Evolutionary conservation across 30 jellyfish, hydroid and myxozoan genomes (phyloP), one percentile per base, ranked within the genome.

Genomic region (Nemopilema nomurai): DNA sequence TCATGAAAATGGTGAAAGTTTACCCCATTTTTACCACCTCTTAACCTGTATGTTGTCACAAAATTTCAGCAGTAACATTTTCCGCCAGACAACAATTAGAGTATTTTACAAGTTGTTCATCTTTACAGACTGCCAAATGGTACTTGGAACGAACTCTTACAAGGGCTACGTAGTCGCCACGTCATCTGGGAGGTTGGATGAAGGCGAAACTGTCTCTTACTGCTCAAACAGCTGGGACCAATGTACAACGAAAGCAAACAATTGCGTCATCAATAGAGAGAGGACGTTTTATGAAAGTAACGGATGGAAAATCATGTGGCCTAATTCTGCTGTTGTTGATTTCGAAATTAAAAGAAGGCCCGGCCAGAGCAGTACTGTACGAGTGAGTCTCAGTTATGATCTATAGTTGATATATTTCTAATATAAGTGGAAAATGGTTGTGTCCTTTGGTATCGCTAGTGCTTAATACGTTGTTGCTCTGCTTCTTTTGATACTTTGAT

Each of bases 241-340:
- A 50, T 78, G 88, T 63, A 24, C 79, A 1, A 78, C 88, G 62
- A 20, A 8, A 16, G 79, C 29, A 20, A 62, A 28, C 0, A 22
- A 69, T 22, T 81, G 90, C 53, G 73, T 52, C 0, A 49, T 81
- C 31, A 32, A 27, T 18, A 51, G 83, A 18, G 26, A 50, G 1
- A 62, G 67, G 0, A 81, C 90, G 9, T 0, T 50, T 24, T 81
- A 67, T 69, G 90, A 81, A 18, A 69, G 53, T 49, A 27, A 27
- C 4, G 80, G 75, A 23, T 71, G 69, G 84, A 81, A 51, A 51
- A 18, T 16, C 21, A 29, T 81, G 31, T 81, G 90, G 90, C 69
- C 76, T 25, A 9, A 8, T 62, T 22, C 51, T 18, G 18, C 62
- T 0, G 76, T 32, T 0, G 78, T 69, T 69, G 90, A 81, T 62